Conservation (phyloP, 2,797 vertebrate genomes). For the Myotis myotis region DNA sequence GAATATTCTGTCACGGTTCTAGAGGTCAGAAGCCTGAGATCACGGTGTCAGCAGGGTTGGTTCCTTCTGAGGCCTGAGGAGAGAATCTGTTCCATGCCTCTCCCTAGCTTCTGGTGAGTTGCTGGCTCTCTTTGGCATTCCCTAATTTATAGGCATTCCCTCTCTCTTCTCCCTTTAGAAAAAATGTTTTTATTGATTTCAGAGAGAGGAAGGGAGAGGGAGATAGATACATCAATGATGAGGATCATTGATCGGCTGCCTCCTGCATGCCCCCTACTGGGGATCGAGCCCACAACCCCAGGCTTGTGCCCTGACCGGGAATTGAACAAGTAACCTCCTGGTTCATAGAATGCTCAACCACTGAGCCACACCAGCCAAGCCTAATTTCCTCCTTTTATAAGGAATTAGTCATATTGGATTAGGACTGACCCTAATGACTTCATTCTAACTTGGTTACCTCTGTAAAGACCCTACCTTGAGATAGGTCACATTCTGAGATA, state of each 20-base stretch:
- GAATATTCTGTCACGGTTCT: background rate
- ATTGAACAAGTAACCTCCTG: no score
- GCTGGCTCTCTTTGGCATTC: background rate
- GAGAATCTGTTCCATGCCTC: background rate
- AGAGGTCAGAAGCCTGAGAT: background rate
- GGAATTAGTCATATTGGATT: background rate
- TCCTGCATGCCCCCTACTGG: no score
- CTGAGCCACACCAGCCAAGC: no score
- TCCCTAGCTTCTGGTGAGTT: background rate
- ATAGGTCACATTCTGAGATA: background rate
- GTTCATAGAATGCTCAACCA: no score
- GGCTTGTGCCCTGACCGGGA: no score
- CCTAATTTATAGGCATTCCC: background rate
- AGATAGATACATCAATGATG: no score
- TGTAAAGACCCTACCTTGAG: background rate
- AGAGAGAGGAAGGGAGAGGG: no score
- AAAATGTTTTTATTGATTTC: no score
- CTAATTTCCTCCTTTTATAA: background rate
- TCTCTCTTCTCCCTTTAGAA: background rate
- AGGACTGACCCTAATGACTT: background rate
- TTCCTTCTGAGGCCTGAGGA: background rate
- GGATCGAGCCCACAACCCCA: no score
- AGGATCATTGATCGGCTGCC: no score
- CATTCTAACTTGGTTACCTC: background rate
- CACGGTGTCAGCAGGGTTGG: background rate